Evolutionary conservation across 37 sponge, comb jelly and placozoan species (phyloP).

Genomic region (Mnemiopsis leidyi): DNA sequence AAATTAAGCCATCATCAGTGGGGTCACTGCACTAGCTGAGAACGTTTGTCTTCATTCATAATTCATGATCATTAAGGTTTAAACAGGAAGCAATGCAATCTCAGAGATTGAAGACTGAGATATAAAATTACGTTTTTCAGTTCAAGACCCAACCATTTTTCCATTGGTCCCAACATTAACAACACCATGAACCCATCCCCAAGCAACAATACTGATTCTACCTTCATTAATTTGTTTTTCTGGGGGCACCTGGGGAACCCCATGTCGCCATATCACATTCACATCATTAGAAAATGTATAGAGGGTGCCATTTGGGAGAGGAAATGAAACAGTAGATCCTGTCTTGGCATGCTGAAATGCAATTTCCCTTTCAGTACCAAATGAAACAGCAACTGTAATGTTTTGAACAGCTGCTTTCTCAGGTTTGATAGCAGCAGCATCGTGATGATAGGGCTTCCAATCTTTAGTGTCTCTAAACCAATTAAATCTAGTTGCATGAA

Average conservation of each 20-base stretch:
- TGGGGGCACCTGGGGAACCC: slow-evolving; percentile 48
- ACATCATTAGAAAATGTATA: slow-evolving; percentile 65
- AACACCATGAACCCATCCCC: slow-evolving; percentile 61
- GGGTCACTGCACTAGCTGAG: too few relatives aligned
- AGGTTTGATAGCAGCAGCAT: slow-evolving; percentile 63
- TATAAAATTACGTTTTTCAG: too few relatives aligned
- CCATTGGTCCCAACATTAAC: not conserved
- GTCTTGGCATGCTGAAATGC: slow-evolving; percentile 47
- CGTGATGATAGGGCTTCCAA: slow-evolving; percentile 63
- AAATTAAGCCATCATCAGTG: too few relatives aligned
- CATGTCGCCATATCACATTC: slow-evolving; percentile 60
- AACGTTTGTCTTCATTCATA: too few relatives aligned
- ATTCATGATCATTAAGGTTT: too few relatives aligned
- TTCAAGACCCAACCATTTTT: not conserved
- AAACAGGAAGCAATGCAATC: too few relatives aligned
- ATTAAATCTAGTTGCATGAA: slow-evolving; percentile 45
- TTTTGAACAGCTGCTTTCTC: slow-evolving; percentile 65
- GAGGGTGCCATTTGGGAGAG: slow-evolving; percentile 44
- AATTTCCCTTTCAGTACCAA: slow-evolving; percentile 40
- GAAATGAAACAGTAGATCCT: slow-evolving; percentile 44
- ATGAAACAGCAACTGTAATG: slow-evolving; percentile 49
- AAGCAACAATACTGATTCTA: slow-evolving; percentile 62
- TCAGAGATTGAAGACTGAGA: too few relatives aligned
- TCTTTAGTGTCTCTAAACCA: slow-evolving; percentile 56
- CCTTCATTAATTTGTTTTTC: slow-evolving; percentile 49